A percentile compares a stretch with the other conserved stretches of the same genome.
Conservation (phyloP, 2,113 vertebrate genomes). For the Cyanoderma ruficeps region DNA sequence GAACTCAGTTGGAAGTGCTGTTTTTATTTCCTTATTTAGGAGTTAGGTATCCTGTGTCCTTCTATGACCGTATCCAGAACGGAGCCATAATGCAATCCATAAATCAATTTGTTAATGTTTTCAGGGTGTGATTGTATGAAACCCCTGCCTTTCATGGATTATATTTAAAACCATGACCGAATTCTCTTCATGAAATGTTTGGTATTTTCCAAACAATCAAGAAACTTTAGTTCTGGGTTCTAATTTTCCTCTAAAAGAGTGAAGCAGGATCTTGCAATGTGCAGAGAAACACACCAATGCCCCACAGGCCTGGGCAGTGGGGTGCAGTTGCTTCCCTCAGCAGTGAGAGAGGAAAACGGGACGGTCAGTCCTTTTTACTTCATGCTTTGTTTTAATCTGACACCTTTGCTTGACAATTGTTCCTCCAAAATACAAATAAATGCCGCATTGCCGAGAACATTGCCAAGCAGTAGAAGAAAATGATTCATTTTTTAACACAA, state of each 20-base stretch:
- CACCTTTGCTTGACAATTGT: not conserved
- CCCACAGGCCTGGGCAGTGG: not conserved
- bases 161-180: not conserved
- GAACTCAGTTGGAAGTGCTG: not conserved
- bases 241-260: not conserved
- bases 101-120: not conserved
- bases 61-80: not conserved
- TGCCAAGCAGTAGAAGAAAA: not conserved
- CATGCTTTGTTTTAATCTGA: not conserved
- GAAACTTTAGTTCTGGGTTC: not conserved
- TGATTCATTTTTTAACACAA: not conserved
- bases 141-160: not conserved
- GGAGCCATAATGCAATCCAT: not conserved
- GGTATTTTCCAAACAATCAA: not conserved
- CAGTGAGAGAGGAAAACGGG: not conserved
- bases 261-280: not conserved
- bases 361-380: not conserved
- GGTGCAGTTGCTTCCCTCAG: not conserved
- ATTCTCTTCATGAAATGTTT: not conserved
- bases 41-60: not conserved
- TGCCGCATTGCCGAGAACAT: not conserved
- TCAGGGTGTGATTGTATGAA: not conserved
- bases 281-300: not conserved
- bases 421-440: not conserved
- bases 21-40: not conserved